Evolutionary conservation across 2,888 invertebrate species (phyloP).

Genomic region (Hydriomena furcata): DNA sequence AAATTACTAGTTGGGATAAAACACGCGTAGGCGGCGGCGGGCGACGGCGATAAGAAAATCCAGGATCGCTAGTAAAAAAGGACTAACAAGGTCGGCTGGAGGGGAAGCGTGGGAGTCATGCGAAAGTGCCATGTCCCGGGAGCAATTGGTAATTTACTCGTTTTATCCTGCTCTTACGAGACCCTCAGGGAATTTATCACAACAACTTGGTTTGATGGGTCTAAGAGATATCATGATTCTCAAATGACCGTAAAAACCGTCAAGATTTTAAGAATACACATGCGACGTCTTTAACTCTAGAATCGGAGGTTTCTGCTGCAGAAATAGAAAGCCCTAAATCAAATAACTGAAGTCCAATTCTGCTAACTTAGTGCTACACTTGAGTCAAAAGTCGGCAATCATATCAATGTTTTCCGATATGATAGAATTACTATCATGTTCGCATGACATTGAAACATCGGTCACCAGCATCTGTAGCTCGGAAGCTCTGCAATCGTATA

Average conservation of each 20-base stretch:
- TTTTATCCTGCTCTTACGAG: slow-evolving; percentile 32
- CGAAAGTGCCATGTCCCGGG: slow-evolving; percentile 38
- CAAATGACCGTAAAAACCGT: not conserved
- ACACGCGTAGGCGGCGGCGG: slow-evolving; percentile 49
- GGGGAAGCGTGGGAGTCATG: slow-evolving; percentile 36
- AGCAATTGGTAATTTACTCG: slow-evolving; percentile 43
- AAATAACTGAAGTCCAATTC: too few relatives aligned
- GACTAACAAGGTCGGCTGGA: slow-evolving; percentile 29
- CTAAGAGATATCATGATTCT: not conserved
- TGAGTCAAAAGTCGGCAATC: too few relatives aligned
- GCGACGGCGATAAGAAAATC: slow-evolving; percentile 39
- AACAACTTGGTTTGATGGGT: slow-evolving; percentile 11
- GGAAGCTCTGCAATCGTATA: slow-evolving; percentile 23
- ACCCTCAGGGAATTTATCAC: slow-evolving; percentile 18
- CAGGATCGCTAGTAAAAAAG: slow-evolving; percentile 44
- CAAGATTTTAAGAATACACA: not conserved
- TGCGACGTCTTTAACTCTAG: too few relatives aligned
- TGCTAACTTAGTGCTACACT: too few relatives aligned
- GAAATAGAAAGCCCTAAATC: too few relatives aligned
- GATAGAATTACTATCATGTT: slow-evolving; percentile 16
- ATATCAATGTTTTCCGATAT: too few relatives aligned
- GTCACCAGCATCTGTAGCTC: slow-evolving; percentile 21
- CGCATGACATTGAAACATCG: slow-evolving; percentile 23
- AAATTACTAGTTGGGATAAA: slow-evolving; percentile 30
- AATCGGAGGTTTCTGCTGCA: too few relatives aligned